Conservation (phyloP, 1,140 invertebrate species). For the Hyposmocoma kahamanoa region DNA sequence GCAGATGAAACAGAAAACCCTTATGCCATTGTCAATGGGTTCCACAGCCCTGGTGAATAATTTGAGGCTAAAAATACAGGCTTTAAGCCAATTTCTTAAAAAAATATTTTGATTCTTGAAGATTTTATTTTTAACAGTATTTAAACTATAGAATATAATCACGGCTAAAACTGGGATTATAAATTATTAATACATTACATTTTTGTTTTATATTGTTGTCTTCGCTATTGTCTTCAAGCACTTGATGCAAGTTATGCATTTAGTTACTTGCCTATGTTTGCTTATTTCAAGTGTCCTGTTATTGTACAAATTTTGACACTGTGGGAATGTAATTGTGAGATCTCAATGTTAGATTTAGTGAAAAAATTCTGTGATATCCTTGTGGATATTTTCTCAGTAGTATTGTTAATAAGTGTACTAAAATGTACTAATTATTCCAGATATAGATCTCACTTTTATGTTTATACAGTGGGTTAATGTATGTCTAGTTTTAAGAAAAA, state of each 20-base stretch:
- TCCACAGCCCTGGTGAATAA: constrained; percentile 47
- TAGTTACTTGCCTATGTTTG: constrained; percentile 34
- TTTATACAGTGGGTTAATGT: constrained; percentile 30
- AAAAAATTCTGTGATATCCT: constrained; percentile 48
- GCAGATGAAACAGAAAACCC: constrained; percentile 20
- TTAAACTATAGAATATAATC: too few species aligned
- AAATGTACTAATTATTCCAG: constrained; percentile 24
- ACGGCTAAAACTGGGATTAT: too few species aligned
- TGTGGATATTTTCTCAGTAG: constrained; percentile 44
- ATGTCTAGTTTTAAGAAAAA: constrained; percentile 22
- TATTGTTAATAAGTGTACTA: constrained; percentile 17
- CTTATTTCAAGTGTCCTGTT: constrained; percentile 21
- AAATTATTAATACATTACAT: too few species aligned
- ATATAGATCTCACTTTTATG: constrained; percentile 64
- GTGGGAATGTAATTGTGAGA: constrained; percentile 62
- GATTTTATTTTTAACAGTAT: too few species aligned
- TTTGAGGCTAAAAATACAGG: too few species aligned
- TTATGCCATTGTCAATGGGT: constrained; percentile 52
- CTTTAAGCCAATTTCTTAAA: too few species aligned
- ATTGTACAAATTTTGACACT: constrained; percentile 30
- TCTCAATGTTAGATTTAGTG: constrained; percentile 46
- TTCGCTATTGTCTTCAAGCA: too few species aligned
- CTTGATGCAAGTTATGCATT: too few species aligned
- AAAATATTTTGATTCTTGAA: too few species aligned
- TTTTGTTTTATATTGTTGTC: too few species aligned